Base-by-base conservation (phyloP, 2,797 vertebrate genomes). In the Gambusia yucatana region DNA sequence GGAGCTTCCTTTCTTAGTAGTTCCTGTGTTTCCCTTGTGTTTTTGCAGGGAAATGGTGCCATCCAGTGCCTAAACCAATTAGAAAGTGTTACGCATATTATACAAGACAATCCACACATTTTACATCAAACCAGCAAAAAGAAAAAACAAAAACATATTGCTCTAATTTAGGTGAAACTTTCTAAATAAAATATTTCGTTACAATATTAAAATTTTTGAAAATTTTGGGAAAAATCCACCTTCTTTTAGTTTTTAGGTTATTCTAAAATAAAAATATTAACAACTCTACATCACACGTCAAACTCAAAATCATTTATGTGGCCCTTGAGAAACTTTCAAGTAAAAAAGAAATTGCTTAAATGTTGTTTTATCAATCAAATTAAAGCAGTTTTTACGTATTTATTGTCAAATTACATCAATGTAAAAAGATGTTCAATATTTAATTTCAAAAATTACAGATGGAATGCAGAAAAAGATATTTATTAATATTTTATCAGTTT, bases 41-140 rank as follows among this genome's bases (percentile, higher is more conserved):
- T 52, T 90, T 88, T 84, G 71, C 55, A 83, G 87, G 82, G 85
- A 85, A 79, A 84, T 88, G 77, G 82, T 87, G 88, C 90, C 92
- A 93, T 90, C 90, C 81, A 93, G 87, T 92, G 92, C 82, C 76
- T 86, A 76, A 78, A 61, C 55, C 72, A 75, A 50, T 43, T 46
- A 39, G 28, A 44, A 65, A 39, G 52, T 59, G 25, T 80, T 77
- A 70, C 50, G 72, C 78, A 77, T 50, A 80, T 82, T 70, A 69
- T 73, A 47, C 44, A 81, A 76, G 50, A 81, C 3, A 75, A 46
- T 80, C 43, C 43, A 74, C n/a, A 82, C 74, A 82, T 77, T 75
- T 84, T 87, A 72, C 77, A 87, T 89, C 57, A 84, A 80, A 70
- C 73, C 22, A 33, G 30, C 11, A 41, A 67, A 20, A 22, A 33